phyloP scores from a whole-genome alignment of 2,888 invertebrate species.

The Dryococelus australis region DNA sequence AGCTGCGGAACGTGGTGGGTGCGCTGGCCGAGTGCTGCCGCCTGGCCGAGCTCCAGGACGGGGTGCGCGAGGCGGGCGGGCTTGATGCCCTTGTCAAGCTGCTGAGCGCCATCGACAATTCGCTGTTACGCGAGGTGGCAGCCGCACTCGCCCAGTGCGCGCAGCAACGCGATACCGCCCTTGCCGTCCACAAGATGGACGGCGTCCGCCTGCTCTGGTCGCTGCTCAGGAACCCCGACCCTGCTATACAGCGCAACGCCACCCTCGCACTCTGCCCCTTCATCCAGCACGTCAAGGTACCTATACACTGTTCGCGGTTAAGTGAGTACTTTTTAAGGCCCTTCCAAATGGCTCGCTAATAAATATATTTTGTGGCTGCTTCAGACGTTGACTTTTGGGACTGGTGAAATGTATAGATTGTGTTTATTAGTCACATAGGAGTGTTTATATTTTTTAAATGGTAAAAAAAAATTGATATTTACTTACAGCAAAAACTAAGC shows the following conservation, averaged over 20 bases:
- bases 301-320: too few species aligned
- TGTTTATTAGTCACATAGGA: too few species aligned
- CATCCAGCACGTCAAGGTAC: conserved; percentile 79
- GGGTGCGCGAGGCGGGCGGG: conserved; percentile 75
- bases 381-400: too few species aligned
- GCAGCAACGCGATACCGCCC: conserved; percentile 77
- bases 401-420: too few species aligned
- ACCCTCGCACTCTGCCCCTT: conserved; percentile 93
- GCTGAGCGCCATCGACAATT: conserved; percentile 84
- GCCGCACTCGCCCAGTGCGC: conserved; percentile 79
- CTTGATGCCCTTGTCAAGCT: conserved; percentile 80
- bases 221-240: conserved; percentile 83
- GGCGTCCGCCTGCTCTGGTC: conserved; percentile 95
- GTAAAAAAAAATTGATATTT: too few species aligned
- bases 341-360: too few species aligned
- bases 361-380: too few species aligned
- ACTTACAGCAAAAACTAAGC: too few species aligned
- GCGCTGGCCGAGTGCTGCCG: conserved; percentile 88
- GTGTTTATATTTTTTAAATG: too few species aligned
- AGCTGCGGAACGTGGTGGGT: conserved; percentile 86
- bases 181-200: conserved; percentile 84
- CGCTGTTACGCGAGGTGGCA: conserved; percentile 88
- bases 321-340: too few species aligned
- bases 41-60: conserved; percentile 77
- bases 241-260: conserved; percentile 86